These are phyloP conservation scores for Conger conger DNA, from an alignment of 2,113 vertebrate species.

Conservation along the genomic window DNA sequence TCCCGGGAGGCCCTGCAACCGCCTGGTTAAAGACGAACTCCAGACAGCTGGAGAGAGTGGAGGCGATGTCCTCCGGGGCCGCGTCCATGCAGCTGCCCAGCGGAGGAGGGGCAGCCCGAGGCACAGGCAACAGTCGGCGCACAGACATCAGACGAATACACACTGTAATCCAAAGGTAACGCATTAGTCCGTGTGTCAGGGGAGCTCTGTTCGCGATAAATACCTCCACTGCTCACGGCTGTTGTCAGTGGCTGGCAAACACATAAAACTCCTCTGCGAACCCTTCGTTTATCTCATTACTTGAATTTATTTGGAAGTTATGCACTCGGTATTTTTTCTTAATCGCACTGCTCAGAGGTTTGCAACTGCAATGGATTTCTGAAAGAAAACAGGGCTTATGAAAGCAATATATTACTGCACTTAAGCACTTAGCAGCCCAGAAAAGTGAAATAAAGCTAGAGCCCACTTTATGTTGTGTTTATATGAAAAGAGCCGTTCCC, in stretches of 20 bases:
- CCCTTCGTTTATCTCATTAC: constrained; percentile 31
- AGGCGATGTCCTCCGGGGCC: constrained; percentile 40
- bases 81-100: constrained; percentile 34
- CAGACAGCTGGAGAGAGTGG: constrained; percentile 42
- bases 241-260: constrained; percentile 21
- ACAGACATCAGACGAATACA: constrained; percentile 44
- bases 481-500: constrained; percentile 23
- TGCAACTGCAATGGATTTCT: constrained; percentile 14
- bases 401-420: constrained; percentile 33
- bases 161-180: constrained; percentile 49
- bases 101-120: constrained; percentile 24
- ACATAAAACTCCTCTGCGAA: constrained; percentile 12
- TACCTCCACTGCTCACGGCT: constrained; percentile 22
- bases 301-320: constrained; percentile 28
- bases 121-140: not conserved
- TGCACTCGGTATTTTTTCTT: constrained; percentile 21
- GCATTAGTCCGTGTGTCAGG: constrained; percentile 39
- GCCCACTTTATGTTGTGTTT: constrained; percentile 21
- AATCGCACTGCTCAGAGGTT: constrained; percentile 20
- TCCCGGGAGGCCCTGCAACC: constrained; percentile 26
- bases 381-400: constrained; percentile 26
- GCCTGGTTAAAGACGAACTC: constrained; percentile 33
- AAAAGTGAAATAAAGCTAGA: constrained; percentile 24
- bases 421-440: constrained; percentile 21
- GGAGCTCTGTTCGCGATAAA: constrained; percentile 41